Percentiles rank a stretch among this genome's conserved stretches.
Conservation (phyloP, 2,797 vertebrate species). For the Zenarchopterus dispar region DNA sequence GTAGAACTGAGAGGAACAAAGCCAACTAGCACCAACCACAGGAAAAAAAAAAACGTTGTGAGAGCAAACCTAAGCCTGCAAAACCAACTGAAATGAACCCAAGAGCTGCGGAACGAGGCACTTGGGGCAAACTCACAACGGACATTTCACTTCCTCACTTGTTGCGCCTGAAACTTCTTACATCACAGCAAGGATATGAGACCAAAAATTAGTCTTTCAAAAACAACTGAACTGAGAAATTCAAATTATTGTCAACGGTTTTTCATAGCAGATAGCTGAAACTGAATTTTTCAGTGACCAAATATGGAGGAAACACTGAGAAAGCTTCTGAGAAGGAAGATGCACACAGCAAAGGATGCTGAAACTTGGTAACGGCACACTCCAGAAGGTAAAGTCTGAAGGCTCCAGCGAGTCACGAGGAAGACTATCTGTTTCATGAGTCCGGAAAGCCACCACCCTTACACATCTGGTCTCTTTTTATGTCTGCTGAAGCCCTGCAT, state of each 20-base stretch:
- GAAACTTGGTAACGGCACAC: background rate
- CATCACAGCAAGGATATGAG: too few species aligned
- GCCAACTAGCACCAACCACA: constrained; percentile 51
- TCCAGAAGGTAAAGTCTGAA: background rate
- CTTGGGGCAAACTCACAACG: constrained; percentile 11
- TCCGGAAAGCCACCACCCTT: background rate
- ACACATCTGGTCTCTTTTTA: background rate
- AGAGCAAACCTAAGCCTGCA: background rate
- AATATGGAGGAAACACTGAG: background rate
- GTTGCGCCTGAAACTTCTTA: background rate
- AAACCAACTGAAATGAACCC: too few species aligned
- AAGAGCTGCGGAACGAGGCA: constrained; percentile 10
- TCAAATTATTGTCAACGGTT: background rate
- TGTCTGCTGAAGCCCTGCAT: background rate
- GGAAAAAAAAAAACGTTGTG: background rate
- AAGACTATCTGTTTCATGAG: background rate
- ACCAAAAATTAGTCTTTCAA: too few species aligned
- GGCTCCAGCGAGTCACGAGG: background rate
- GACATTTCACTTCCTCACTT: constrained; percentile 5
- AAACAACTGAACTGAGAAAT: too few species aligned
- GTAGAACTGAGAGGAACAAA: constrained; percentile 28
- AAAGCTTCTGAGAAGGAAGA: background rate
- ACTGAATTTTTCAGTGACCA: background rate
- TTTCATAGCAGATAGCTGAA: background rate
- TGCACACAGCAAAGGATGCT: background rate